phyloP scores from a whole-genome alignment of 2,113 vertebrate genomes.

The Arvicanthis niloticus region DNA sequence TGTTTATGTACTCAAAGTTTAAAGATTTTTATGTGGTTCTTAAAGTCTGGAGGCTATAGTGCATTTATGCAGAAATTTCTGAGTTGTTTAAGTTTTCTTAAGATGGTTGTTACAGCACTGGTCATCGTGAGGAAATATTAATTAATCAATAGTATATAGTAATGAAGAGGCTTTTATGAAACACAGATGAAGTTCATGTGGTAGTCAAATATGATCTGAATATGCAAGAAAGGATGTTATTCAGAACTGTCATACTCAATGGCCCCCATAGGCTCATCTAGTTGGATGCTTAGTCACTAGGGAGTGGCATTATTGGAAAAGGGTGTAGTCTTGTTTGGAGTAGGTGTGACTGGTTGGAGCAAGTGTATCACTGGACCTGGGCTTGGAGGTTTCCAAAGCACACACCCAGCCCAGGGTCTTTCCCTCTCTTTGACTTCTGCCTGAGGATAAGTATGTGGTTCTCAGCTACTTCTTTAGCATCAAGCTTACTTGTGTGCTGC shows the following conservation, averaged over 20 bases:
- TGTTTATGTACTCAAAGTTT: background rate
- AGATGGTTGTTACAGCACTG: background rate
- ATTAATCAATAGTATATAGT: background rate
- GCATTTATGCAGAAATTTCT: background rate
- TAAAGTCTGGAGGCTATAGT: background rate
- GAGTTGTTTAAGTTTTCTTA: background rate
- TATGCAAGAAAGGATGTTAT: no score
- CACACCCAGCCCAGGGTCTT: background rate
- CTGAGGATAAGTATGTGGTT: background rate
- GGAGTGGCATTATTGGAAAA: background rate
- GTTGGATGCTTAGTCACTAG: background rate
- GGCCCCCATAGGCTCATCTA: background rate
- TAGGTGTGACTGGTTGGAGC: background rate
- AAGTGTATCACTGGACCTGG: background rate
- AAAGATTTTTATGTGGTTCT: background rate
- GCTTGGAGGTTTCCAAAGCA: background rate
- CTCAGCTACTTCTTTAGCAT: background rate
- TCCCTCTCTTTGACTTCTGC: background rate
- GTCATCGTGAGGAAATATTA: background rate
- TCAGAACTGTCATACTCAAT: no score
- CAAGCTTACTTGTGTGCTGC: background rate
- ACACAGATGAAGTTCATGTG: background rate
- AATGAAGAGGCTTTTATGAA: background rate
- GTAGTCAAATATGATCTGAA: no score
- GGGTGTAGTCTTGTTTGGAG: background rate